Evolutionary conservation across 2,797 vertebrate genomes (phyloP).

Genomic region (Alosa sapidissima): DNA sequence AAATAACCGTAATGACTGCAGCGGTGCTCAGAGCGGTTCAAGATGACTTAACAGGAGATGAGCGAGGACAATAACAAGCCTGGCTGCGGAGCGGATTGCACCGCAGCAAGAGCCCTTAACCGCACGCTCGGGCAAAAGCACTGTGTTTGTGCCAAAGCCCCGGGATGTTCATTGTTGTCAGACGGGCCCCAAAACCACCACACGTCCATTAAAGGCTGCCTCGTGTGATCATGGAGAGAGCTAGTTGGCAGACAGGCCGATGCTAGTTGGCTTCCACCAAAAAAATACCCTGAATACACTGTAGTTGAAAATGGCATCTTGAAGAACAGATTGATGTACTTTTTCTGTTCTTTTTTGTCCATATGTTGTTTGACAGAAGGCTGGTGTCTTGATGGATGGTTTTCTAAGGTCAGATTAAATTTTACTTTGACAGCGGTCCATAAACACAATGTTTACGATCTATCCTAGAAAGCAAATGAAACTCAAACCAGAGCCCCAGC

Average conservation of each 20-base stretch:
- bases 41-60: neutral
- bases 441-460: neutral
- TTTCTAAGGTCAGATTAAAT: conserved; percentile 2
- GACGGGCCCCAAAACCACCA: neutral
- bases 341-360: neutral
- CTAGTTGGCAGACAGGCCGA: neutral
- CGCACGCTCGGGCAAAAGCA: neutral
- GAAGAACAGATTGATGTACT: neutral
- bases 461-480: neutral
- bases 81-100: neutral
- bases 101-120: neutral
- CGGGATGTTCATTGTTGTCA: conserved; percentile 4
- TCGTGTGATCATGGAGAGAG: neutral
- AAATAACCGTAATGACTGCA: neutral
- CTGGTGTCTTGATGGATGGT: neutral
- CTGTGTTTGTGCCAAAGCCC: neutral
- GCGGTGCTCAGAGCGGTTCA: neutral
- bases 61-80: neutral
- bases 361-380: neutral
- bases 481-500: neutral
- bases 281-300: neutral
- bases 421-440: neutral
- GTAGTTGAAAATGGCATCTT: neutral
- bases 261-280: neutral
- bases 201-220: conserved; percentile 8